Evolutionary conservation across 2,797 vertebrate species (phyloP).

Genomic region (Falco cherrug): DNA sequence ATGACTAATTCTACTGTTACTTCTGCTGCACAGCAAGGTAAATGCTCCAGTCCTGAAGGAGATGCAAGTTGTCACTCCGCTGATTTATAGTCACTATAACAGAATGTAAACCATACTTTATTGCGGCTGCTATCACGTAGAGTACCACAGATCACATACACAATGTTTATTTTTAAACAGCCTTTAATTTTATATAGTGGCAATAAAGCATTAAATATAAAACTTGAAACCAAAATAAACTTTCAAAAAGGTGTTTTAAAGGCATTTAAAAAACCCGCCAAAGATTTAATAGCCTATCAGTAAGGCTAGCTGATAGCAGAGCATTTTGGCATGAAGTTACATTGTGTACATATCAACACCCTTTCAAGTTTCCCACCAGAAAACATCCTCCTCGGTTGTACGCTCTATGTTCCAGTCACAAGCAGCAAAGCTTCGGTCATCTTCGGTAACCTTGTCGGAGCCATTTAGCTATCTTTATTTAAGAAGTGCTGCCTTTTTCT

Average conservation of each 20-base stretch:
- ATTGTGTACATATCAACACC: not conserved
- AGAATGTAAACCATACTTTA: not conserved
- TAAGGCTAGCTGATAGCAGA: not conserved
- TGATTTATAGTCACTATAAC: rapidly evolving
- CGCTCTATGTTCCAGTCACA: not conserved
- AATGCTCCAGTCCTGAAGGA: not conserved
- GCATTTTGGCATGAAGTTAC: not conserved
- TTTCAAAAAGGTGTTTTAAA: not conserved
- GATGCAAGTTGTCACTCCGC: not conserved
- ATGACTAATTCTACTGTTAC: rapidly evolving
- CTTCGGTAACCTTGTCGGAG: not conserved
- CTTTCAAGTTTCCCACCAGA: not conserved
- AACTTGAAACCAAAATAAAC: constrained; percentile 1
- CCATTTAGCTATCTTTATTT: not conserved
- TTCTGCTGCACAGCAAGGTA: not conserved
- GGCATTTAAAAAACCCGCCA: not conserved
- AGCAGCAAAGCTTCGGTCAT: not conserved
- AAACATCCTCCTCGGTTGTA: not conserved
- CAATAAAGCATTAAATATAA: constrained; percentile 54
- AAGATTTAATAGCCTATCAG: not conserved
- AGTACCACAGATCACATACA: not conserved
- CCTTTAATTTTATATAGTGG: constrained; percentile 57
- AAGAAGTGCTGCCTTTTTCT: not conserved
- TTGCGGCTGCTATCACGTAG: not conserved
- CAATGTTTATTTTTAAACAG: not conserved